phyloP scores from a whole-genome alignment of 2,888 invertebrate genomes.

The Hoplodrina ambigua region DNA sequence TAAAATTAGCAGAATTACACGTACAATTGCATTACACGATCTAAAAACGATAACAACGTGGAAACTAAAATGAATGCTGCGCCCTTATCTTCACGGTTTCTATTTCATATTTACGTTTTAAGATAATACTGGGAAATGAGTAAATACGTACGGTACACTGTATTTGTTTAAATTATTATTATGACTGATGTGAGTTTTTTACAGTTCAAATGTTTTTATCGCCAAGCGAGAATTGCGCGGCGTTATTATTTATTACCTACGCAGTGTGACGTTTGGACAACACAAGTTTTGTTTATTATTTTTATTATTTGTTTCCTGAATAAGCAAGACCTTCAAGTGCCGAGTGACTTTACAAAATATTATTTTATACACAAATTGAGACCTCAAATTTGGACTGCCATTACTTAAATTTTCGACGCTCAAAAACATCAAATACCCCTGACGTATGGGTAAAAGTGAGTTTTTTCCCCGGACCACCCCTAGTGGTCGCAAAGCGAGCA shows the following conservation, averaged over 20 bases:
- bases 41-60: conserved; percentile 49
- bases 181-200: conserved; percentile 51
- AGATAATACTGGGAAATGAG: conserved; percentile 65
- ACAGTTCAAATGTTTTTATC: conserved; percentile 48
- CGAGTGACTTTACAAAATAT: conserved; percentile 13
- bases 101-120: conserved; percentile 70
- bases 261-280: conserved; percentile 17
- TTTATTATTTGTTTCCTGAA: conserved; percentile 15
- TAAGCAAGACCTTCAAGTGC: conserved; percentile 13
- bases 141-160: conserved; percentile 56
- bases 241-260: conserved; percentile 33
- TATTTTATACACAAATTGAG: neutral
- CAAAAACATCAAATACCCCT: too few species aligned
- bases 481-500: too few species aligned
- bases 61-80: conserved; percentile 62
- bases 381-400: neutral
- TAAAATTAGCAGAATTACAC: conserved; percentile 42
- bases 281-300: conserved; percentile 27
- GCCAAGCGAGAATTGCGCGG: conserved; percentile 15
- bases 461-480: too few species aligned
- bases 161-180: conserved; percentile 57
- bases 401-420: too few species aligned
- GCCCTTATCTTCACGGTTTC: conserved; percentile 65
- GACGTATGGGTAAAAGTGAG: too few species aligned
- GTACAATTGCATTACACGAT: conserved; percentile 45